These are phyloP conservation scores for Eristalinus aeneus DNA, from an alignment of 2,888 invertebrate species.

Conservation along the genomic window DNA sequence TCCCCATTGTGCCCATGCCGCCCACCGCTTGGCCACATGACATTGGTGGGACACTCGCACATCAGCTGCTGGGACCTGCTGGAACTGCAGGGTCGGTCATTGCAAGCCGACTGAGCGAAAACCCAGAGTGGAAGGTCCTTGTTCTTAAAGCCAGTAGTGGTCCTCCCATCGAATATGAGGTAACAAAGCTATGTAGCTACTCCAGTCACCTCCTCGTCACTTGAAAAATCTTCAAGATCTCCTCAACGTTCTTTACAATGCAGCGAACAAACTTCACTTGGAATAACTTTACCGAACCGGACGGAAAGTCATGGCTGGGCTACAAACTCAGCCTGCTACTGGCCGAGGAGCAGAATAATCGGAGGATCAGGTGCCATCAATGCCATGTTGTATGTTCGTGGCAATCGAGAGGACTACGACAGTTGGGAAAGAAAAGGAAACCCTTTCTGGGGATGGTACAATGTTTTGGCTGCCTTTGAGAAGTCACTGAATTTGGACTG, in stretches of 20 bases:
- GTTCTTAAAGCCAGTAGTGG: slow-evolving; percentile 73
- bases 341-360: slow-evolving; percentile 84
- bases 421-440: slow-evolving; percentile 84
- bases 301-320: slow-evolving; percentile 72
- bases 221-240: slow-evolving; percentile 72
- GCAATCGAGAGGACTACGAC: slow-evolving; percentile 85
- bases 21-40: slow-evolving; percentile 82
- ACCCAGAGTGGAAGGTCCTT: slow-evolving; percentile 73
- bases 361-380: slow-evolving; percentile 86
- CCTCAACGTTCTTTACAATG: slow-evolving; percentile 70
- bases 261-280: slow-evolving; percentile 73
- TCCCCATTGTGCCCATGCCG: slow-evolving; percentile 83
- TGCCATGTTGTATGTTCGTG: slow-evolving; percentile 85
- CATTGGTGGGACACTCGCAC: slow-evolving; percentile 60
- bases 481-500: slow-evolving; percentile 82
- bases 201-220: too few relatives aligned
- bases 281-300: slow-evolving; percentile 75
- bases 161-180: slow-evolving; percentile 74
- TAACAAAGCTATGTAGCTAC: too few relatives aligned
- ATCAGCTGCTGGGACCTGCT: slow-evolving; percentile 74
- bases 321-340: slow-evolving; percentile 79
- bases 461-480: slow-evolving; percentile 89
- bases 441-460: slow-evolving; percentile 87
- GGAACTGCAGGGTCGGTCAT: slow-evolving; percentile 70
- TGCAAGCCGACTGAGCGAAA: slow-evolving; percentile 74